Evolutionary conservation across 2,888 invertebrate genomes (phyloP).

Genomic region (Acronicta alni): DNA sequence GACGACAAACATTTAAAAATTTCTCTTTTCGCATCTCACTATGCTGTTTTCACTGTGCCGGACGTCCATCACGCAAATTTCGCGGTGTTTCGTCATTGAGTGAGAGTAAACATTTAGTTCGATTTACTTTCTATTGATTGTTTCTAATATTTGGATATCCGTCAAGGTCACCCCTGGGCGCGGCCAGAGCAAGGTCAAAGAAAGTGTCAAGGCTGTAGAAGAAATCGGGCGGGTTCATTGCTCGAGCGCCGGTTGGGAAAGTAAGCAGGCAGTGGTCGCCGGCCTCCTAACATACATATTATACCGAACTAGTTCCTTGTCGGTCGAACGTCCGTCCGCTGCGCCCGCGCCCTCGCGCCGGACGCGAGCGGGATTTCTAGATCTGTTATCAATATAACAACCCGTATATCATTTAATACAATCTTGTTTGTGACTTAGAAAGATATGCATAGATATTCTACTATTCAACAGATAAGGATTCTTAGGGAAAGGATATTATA

Average conservation of each 20-base stretch:
- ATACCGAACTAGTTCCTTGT: slow-evolving; percentile 79
- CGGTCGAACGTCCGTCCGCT: slow-evolving; percentile 61
- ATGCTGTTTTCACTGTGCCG: slow-evolving; percentile 85
- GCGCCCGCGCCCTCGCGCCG: slow-evolving; percentile 53
- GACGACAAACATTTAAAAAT: slow-evolving; percentile 85
- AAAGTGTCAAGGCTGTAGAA: slow-evolving; percentile 88
- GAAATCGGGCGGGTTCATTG: slow-evolving; percentile 86
- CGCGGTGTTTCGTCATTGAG: slow-evolving; percentile 79
- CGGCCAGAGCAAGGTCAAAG: slow-evolving; percentile 81
- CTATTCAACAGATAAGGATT: slow-evolving; percentile 53
- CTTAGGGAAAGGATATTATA: slow-evolving; percentile 53
- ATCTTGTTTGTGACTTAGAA: slow-evolving; percentile 47
- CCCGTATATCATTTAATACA: slow-evolving; percentile 57
- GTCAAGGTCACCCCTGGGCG: slow-evolving; percentile 80
- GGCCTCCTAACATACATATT: slow-evolving; percentile 86
- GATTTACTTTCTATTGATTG: slow-evolving; percentile 81
- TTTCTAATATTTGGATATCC: slow-evolving; percentile 63
- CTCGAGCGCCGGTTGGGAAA: slow-evolving; percentile 82
- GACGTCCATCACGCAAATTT: slow-evolving; percentile 80
- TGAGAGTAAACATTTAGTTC: slow-evolving; percentile 82
- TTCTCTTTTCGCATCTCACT: slow-evolving; percentile 89
- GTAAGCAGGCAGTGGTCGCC: slow-evolving; percentile 79
- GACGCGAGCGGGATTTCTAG: slow-evolving; percentile 59
- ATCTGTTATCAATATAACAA: slow-evolving; percentile 61
- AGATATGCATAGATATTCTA: slow-evolving; percentile 13